Evolutionary conservation across 2,113 vertebrate species (phyloP).

Genomic region (Ciconia boyciana): DNA sequence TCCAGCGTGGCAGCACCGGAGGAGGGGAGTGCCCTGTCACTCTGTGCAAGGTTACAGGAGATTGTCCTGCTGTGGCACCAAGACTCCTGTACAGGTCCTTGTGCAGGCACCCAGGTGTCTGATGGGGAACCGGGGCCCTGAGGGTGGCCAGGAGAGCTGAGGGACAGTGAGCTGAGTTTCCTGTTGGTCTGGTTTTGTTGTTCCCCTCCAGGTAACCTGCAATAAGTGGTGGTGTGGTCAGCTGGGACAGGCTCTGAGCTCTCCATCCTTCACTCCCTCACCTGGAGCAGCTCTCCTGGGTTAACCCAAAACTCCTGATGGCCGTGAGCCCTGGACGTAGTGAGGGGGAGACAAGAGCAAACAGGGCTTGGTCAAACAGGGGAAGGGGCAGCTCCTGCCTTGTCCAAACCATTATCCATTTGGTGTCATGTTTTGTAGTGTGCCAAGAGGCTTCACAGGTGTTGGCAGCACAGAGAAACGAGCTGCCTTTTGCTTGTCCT

Average conservation of each 20-base stretch:
- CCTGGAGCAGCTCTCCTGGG: background rate
- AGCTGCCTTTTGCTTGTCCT: background rate
- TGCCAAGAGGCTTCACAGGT: background rate
- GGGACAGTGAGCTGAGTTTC: background rate
- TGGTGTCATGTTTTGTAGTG: background rate
- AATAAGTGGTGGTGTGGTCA: background rate
- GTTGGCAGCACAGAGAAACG: background rate
- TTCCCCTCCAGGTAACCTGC: background rate
- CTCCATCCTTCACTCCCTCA: background rate
- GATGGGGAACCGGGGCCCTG: background rate
- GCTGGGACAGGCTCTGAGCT: background rate
- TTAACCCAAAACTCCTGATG: background rate
- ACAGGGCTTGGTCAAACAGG: background rate
- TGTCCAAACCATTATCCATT: background rate
- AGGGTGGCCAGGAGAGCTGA: background rate
- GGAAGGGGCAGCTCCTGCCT: background rate
- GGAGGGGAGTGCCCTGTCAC: background rate
- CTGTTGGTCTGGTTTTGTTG: background rate
- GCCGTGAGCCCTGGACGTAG: no score
- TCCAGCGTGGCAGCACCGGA: fast-evolving
- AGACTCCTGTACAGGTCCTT: background rate
- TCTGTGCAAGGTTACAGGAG: background rate
- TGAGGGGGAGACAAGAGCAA: background rate
- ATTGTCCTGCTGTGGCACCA: background rate
- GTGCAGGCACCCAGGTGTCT: background rate